Evolutionary conservation across 2,113 vertebrate species (phyloP).

Genomic region (Erythrolamprus reginae): DNA sequence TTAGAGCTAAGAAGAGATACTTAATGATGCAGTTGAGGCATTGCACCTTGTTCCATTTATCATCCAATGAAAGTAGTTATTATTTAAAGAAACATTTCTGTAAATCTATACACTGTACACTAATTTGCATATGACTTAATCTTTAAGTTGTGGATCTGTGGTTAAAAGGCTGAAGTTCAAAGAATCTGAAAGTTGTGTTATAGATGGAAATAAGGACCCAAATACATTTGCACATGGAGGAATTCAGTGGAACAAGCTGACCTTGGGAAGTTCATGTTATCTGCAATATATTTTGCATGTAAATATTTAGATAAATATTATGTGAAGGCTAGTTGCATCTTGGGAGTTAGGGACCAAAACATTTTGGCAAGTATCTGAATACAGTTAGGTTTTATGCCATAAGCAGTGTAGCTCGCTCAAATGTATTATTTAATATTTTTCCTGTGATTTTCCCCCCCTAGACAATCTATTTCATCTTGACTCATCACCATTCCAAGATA

Average conservation of each 20-base stretch:
- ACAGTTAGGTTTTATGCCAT: slow-evolving; percentile 22
- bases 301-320: slow-evolving; percentile 31
- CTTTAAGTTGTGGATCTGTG: not conserved
- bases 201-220: not conserved
- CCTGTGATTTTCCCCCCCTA: too few relatives aligned
- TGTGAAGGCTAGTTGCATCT: not conserved
- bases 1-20: not conserved
- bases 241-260: not conserved
- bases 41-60: not conserved
- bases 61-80: not conserved
- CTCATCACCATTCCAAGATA: slow-evolving; percentile 70
- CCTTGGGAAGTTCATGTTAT: not conserved
- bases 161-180: not conserved
- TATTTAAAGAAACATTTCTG: not conserved
- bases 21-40: not conserved
- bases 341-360: not conserved
- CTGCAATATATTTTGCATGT: not conserved
- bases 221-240: not conserved
- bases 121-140: not conserved
- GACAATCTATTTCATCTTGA: slow-evolving; percentile 73
- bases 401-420: slow-evolving; percentile 26
- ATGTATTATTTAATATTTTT: slow-evolving; percentile 43
- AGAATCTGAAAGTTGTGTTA: slow-evolving; percentile 8
- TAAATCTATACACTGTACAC: not conserved
- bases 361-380: not conserved